Evolutionary conservation across 2,113 vertebrate genomes (phyloP).

Genomic region (Pholis gunnellus): DNA sequence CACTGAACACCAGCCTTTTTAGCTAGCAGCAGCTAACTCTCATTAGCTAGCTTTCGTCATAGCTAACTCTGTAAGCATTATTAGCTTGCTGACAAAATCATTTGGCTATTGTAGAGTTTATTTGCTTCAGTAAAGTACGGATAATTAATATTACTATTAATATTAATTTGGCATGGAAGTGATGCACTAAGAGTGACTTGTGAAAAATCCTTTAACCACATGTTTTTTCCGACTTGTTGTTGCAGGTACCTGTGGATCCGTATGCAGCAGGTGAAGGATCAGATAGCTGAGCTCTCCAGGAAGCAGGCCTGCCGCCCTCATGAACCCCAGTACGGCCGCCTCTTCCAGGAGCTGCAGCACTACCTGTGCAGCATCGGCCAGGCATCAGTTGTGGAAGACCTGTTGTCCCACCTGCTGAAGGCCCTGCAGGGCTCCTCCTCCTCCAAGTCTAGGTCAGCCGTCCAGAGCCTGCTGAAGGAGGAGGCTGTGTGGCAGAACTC

Average conservation of each 20-base stretch:
- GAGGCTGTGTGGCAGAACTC: conserved; percentile 95
- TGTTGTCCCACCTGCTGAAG: conserved; percentile 88
- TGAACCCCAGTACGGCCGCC: conserved; percentile 84
- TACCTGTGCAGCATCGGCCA: conserved; percentile 90
- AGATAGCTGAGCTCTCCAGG: conserved; percentile 87
- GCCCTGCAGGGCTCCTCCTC: conserved; percentile 74
- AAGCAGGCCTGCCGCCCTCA: conserved; percentile 93
- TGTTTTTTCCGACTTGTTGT: background rate
- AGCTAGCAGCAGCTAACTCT: background rate
- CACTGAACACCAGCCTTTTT: no score
- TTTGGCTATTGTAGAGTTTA: background rate
- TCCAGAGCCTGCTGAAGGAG: conserved; percentile 90
- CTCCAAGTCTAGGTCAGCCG: conserved; percentile 80
- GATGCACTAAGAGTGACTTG: background rate
- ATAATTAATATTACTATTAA: background rate
- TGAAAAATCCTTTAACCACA: background rate
- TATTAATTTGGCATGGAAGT: background rate
- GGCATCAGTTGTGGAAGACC: conserved; percentile 86
- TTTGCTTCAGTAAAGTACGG: background rate
- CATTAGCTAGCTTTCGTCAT: background rate
- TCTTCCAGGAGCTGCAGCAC: conserved; percentile 93
- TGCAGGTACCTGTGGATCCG: conserved; percentile 89
- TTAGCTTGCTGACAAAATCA: no score
- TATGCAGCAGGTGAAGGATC: conserved; percentile 89
- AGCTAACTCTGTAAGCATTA: no score